A percentile compares a stretch with the other conserved stretches of the same genome.
Evolutionary conservation across 2,113 vertebrate species (phyloP).

Genomic region (Ciconia stormi): DNA sequence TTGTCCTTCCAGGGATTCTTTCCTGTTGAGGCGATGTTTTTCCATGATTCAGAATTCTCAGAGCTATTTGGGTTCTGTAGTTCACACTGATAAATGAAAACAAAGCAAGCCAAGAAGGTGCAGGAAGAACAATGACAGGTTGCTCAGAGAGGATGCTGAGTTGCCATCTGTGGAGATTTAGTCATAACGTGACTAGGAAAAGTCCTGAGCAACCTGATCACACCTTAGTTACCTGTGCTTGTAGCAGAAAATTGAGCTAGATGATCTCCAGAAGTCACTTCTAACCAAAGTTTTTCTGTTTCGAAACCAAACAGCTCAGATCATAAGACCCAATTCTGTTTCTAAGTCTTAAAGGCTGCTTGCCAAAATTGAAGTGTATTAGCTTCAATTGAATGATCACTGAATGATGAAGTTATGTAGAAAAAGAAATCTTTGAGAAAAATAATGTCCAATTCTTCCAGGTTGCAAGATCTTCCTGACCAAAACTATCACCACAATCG

Average conservation of each 20-base stretch:
- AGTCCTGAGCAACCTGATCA: not conserved
- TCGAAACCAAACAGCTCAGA: not conserved
- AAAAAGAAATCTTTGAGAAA: not conserved
- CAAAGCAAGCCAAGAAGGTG: not conserved
- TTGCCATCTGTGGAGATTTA: not conserved
- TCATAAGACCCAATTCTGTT: not conserved
- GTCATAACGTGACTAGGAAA: not conserved
- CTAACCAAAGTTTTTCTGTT: not conserved
- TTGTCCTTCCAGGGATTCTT: not conserved
- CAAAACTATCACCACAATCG: not conserved
- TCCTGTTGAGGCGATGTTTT: not conserved
- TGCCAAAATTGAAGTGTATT: not conserved
- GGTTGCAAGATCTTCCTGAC: not conserved
- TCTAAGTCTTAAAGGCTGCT: not conserved
- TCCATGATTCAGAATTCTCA: not conserved
- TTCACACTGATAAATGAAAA: not conserved
- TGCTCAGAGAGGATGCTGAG: not conserved
- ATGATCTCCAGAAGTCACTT: not conserved
- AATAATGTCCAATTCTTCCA: not conserved
- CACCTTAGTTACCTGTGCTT: not conserved
- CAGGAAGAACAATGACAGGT: not conserved
- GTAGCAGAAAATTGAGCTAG: not conserved
- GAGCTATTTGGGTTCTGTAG: not conserved
- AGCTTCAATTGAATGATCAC: not conserved
- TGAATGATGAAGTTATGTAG: not conserved